phyloP scores from a whole-genome alignment of 2,113 vertebrate species.

The Pachypanchax playfairii region DNA sequence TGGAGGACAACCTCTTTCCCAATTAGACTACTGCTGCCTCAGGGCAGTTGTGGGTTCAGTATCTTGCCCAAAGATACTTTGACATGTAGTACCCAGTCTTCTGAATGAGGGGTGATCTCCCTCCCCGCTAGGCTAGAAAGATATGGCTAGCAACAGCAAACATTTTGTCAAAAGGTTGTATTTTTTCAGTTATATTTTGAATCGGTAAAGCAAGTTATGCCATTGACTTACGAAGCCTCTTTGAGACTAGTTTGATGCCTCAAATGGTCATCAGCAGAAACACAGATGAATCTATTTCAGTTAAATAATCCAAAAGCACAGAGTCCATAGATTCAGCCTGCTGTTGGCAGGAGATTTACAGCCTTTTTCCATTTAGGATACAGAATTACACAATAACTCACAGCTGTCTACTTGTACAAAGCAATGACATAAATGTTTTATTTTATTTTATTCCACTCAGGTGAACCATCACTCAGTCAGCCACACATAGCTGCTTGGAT shows the following conservation, averaged over 20 bases:
- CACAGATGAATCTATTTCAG: neutral
- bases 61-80: too few relatives aligned
- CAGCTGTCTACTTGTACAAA: slow-evolving; percentile 24
- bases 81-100: too few relatives aligned
- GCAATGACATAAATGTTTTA: slow-evolving; percentile 12
- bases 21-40: too few relatives aligned
- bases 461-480: slow-evolving; percentile 8
- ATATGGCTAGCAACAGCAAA: too few relatives aligned
- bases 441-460: slow-evolving; percentile 22
- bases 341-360: neutral
- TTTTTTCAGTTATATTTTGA: too few relatives aligned
- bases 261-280: neutral
- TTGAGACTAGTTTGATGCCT: neutral
- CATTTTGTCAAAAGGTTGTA: too few relatives aligned
- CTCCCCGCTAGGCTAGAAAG: too few relatives aligned
- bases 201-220: neutral
- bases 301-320: neutral
- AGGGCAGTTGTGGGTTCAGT: too few relatives aligned
- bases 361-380: slow-evolving; percentile 4
- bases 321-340: neutral
- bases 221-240: neutral
- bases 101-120: too few relatives aligned
- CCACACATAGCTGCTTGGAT: slow-evolving; percentile 29
- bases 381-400: neutral
- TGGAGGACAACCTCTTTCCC: too few relatives aligned